Percentiles rank a stretch among this genome's conserved stretches.
Evolutionary conservation across 2,113 vertebrate species (phyloP).

Genomic region (Rhinoptilus africanus): DNA sequence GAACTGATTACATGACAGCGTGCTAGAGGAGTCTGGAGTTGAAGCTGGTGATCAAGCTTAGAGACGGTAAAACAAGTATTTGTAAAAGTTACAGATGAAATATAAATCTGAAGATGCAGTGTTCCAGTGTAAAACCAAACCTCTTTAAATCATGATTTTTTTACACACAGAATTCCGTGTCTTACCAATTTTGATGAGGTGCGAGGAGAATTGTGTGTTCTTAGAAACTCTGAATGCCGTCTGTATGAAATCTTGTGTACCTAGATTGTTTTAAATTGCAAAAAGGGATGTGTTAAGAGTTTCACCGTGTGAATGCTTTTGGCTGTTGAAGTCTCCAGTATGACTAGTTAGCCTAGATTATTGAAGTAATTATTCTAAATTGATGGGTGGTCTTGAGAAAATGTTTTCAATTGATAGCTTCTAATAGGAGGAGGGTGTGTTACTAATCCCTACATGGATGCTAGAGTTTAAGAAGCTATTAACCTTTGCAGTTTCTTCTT

Average conservation of each 20-base stretch:
- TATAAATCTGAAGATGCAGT: neutral
- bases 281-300: neutral
- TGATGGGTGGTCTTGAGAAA: conserved; percentile 71
- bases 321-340: conserved; percentile 44
- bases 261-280: neutral
- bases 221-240: neutral
- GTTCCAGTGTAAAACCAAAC: neutral
- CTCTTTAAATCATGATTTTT: neutral
- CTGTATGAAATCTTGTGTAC: neutral
- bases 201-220: neutral
- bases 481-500: conserved; percentile 26
- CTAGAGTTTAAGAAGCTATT: conserved; percentile 35
- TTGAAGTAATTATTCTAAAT: conserved; percentile 74
- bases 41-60: neutral
- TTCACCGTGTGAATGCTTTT: conserved; percentile 18
- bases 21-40: neutral
- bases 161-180: neutral
- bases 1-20: neutral
- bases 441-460: neutral
- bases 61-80: neutral
- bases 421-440: conserved; percentile 45
- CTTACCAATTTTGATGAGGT: neutral
- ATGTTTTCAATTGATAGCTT: conserved; percentile 63
- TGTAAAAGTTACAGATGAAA: neutral
- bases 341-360: conserved; percentile 34